Evolutionary conservation across 2,113 vertebrate genomes (phyloP), one percentile per base, ranked within the genome.

Genomic region (Pollimyrus isidori): DNA sequence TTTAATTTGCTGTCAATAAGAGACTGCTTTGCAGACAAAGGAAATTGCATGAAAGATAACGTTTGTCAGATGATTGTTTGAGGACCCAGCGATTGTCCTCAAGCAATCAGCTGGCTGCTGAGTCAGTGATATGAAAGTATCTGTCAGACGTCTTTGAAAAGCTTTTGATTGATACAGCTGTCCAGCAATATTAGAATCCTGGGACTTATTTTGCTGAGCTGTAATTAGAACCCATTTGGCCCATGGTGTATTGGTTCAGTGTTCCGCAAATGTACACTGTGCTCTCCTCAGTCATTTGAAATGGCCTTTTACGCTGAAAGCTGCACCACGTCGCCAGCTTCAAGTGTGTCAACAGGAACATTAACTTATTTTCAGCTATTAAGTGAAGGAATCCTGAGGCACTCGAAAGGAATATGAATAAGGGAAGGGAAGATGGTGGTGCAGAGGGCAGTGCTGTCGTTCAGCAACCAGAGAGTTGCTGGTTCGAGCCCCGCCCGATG

Each of bases 141-240:
- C 69, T 80, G 13, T 42, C 73, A 17, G 73, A 19, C 30, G 9
- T 10, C 73, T 80, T 80, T 80, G 73, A 80, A 39, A 80, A 42
- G 30, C 73, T 80, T 80, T 80, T 80, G 73, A 80, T 42, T 80
- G 73, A 80, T 35, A 19, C 73, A 80, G 73, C n/a, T 80, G 73
- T 80, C 73, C 73, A 19, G 73, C 35, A 42, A 80, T 80, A 80
- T 80, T 80, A 80, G 73, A 80, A 80, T 80, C 73, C 73, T 80
- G 35, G 73, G 73, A 80, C 73, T 80, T 80, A 17, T 80, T 19
- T 80, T 80, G 73, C 39, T 80, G 73, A 80, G 35, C 73, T 80
- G 73, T 80, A 80, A 80, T 80, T 80, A 80, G 73, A 42, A 4
- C 35, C 13, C n/a, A 42, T 80, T 80, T 80, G 73, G 73, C 73